Evolutionary conservation across 2,888 invertebrate species (phyloP).

Genomic region (Pterostichus niger): DNA sequence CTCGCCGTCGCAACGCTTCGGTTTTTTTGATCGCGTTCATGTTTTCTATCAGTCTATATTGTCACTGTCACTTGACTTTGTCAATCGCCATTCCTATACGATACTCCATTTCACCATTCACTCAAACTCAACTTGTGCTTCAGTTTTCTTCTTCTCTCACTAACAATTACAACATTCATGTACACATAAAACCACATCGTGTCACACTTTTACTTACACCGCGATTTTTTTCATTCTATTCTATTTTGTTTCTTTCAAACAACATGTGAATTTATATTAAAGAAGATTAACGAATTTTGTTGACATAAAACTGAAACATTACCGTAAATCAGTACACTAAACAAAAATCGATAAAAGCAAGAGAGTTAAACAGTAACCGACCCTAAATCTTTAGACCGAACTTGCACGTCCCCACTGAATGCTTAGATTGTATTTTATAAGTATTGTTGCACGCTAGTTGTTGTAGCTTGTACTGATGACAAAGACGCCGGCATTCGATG

Average conservation of each 20-base stretch:
- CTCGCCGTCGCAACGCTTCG: too few species aligned
- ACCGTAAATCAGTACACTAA: slow-evolving; percentile 75
- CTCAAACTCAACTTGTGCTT: background rate
- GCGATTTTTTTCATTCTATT: slow-evolving; percentile 34
- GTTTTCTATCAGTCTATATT: background rate
- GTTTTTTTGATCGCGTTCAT: background rate
- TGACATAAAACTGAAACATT: slow-evolving; percentile 74
- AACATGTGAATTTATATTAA: slow-evolving; percentile 42
- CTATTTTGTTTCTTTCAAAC: slow-evolving; percentile 40
- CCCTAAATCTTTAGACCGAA: slow-evolving; percentile 59
- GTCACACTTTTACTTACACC: slow-evolving; percentile 34
- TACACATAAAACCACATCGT: slow-evolving; percentile 6
- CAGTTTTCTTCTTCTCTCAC: too few species aligned
- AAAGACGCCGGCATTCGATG: background rate
- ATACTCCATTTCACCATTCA: background rate
- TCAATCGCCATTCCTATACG: slow-evolving; percentile 7
- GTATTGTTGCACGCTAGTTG: background rate
- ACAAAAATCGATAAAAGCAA: slow-evolving; percentile 73
- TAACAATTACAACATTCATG: too few species aligned
- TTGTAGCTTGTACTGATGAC: background rate
- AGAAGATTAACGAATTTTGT: slow-evolving; percentile 52
- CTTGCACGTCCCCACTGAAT: slow-evolving; percentile 51
- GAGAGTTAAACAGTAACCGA: slow-evolving; percentile 73
- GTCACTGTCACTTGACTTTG: background rate
- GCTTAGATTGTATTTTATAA: slow-evolving; percentile 18